phyloP scores from a whole-genome alignment of 2,113 vertebrate genomes.

The Tinamus guttatus region DNA sequence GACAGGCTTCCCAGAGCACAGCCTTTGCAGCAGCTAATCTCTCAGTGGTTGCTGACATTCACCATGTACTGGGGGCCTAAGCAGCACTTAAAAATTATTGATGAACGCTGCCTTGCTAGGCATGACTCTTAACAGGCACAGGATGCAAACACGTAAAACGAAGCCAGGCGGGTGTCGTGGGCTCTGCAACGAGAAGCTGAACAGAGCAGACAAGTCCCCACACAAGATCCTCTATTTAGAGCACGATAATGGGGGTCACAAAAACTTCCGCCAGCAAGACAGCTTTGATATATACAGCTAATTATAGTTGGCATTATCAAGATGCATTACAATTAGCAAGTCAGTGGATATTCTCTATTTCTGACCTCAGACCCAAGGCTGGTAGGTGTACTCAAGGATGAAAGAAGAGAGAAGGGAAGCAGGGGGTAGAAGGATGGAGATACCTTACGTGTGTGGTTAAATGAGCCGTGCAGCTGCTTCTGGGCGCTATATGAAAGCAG shows the following conservation, averaged over 20 bases:
- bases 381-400: neutral
- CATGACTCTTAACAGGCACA: neutral
- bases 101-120: rapidly evolving
- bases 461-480: slow-evolving; percentile 1
- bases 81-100: neutral
- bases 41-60: neutral
- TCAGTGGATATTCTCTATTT: slow-evolving; percentile 22
- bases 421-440: neutral
- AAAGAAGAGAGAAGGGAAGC: neutral
- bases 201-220: neutral
- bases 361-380: neutral
- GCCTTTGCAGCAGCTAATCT: neutral
- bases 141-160: neutral
- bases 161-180: neutral
- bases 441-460: neutral
- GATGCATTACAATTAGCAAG: slow-evolving; percentile 37
- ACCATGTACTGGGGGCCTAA: rapidly evolving
- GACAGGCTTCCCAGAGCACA: neutral
- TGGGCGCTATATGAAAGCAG: rapidly evolving
- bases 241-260: slow-evolving; percentile 5
- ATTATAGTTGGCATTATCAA: slow-evolving; percentile 58
- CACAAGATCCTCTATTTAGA: slow-evolving; percentile 16
- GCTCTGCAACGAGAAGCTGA: neutral
- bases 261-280: slow-evolving; percentile 20
- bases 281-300: neutral